Evolutionary conservation across 2,113 vertebrate genomes (phyloP), one percentile per base, ranked within the genome.

Genomic region (Sula dactylatra): DNA sequence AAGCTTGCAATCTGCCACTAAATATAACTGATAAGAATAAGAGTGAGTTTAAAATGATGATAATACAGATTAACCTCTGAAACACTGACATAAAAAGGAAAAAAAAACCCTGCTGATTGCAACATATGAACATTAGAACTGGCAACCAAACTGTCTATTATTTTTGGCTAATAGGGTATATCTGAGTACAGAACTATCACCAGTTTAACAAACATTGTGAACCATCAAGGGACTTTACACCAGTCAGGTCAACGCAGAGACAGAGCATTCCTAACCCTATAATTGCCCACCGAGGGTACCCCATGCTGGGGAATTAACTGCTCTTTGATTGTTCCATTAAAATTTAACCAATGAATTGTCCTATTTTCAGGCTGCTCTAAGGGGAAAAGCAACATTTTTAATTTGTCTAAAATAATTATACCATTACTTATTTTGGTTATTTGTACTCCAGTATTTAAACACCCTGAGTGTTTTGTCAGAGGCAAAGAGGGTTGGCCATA

Each of bases 1-100:
- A 98, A 98, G 97, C 98, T 98, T 97, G 93, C 97, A 98, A 98
- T 98, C 97, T 98, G 98, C 96, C 97, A 97, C 97, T 97, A 98
- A 97, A 97, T 98, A 97, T 97, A 98, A 97, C 96, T 93, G 95
- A 96, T 97, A 97, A 98, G 97, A 98, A 97, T 97, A 97, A 97
- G 93, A 97, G 84, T 72, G 59, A 97, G 74, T 95, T 94, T 94
- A 97, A 97, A 85, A 96, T 2, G 89, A 97, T 97, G 96, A 97
- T 97, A 98, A 88, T 91, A 74, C 95, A 98, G 93, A 98, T 97
- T 97, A 98, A 98, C 97, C 96, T 98, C 87, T 29, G 16, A 97
- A 97, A 98, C 91, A 94, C 56, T 94, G 94, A 97, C 93, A 93
- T 88, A 88, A 90, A 97, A 95, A 86, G 67, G 27, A 73, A 94